Base-by-base conservation (phyloP, 2,797 vertebrate species). In the Schizopygopsis malacanthus region DNA sequence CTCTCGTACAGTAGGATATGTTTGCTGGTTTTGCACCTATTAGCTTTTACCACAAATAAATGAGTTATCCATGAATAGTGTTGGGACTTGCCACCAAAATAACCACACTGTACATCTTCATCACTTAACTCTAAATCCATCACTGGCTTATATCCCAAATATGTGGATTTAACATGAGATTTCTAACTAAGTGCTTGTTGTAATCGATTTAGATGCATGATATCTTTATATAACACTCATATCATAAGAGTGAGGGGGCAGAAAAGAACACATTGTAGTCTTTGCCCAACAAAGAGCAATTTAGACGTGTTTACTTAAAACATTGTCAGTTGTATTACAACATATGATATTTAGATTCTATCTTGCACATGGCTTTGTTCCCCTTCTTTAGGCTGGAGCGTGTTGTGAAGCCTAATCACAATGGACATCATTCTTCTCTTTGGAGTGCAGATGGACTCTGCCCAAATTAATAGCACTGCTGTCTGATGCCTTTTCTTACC, bases 401-500 rank as follows among this genome's bases (percentile, higher is more conserved):
- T 91, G 89, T 85, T 88, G 86, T 88, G 81, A 86, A 87, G 77
- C 75, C 86, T 87, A 79, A 85, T 76, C 76, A 85, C 87, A 91
- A 91, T 86, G 89, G 82, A 89, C 88, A 86, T 87, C 79, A 54
- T 89, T 86, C 75, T 73, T 77, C 67, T 28, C 88, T 85, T 82
- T 88, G 86, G 84, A 56, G 87, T 83, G 78, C 89, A 91, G 87
- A 93, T 92, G 90, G 80, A 87, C 20, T 91, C 89, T 77, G 87
- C 43, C 90, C 88, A 93, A 93, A 89, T 89, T 88, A 93, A 78
- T 59, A 39, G 67, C 79, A 18, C 61, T 81, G 71, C 37, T 41
- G 83, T 84, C 89, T 90, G 91, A 93, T 94, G 84, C 87, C 83
- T 89, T 89, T 86, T 92, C 85, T 88, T 86, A 87, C 92, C 91